Base-by-base conservation (phyloP, 1,140 invertebrate genomes). In the Aricia agestis region DNA sequence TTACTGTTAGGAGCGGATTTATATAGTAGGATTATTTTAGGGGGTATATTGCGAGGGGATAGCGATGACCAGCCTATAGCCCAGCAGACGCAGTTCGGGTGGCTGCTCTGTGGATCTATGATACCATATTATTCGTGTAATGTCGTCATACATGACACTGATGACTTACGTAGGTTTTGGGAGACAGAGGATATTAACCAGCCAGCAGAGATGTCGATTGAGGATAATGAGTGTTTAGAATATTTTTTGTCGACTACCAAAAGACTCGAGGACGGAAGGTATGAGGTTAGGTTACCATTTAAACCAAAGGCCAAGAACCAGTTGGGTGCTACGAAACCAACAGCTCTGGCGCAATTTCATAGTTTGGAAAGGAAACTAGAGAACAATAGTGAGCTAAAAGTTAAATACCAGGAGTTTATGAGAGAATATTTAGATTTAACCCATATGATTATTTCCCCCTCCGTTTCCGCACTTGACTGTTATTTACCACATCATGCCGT, bases 21-120 rank as follows among this genome's bases (percentile, higher is more conserved):
- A 17, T 77, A 75, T 36, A 67, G 65, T 11, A 63, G 57, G 6
- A 76, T 78, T 17, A 58, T 76, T 7, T 66, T 78, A 67, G 72
- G 69, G 11, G 76, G 72, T 25, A 68, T 77, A 15, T 32, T 69
- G 19, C 9, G 70, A 65, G 31, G 45, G 10, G 67, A 68, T 31
- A 66, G 45, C 6, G 66, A 70, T 17, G 9, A 68, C 19, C 69
- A 71, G 13, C 78, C 78, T 2, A 74, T 78, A 10, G 78, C 74
- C 1, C 78, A 80, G 65, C 73, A 78, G 69, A 80, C 78, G 1
- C 70, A 71, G n/a, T 61, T 71, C 36, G 78, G 78, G 13, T 79
- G 78, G 78, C 15, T 77, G 10, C 66, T 79, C 6, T 77, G 78
- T 36, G 78, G 78, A 13, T 66, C 45, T 11, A 70, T 72, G 42